These are phyloP conservation scores for Psophia crepitans DNA, from an alignment of 2,113 vertebrate genomes.

Conservation along the genomic window DNA sequence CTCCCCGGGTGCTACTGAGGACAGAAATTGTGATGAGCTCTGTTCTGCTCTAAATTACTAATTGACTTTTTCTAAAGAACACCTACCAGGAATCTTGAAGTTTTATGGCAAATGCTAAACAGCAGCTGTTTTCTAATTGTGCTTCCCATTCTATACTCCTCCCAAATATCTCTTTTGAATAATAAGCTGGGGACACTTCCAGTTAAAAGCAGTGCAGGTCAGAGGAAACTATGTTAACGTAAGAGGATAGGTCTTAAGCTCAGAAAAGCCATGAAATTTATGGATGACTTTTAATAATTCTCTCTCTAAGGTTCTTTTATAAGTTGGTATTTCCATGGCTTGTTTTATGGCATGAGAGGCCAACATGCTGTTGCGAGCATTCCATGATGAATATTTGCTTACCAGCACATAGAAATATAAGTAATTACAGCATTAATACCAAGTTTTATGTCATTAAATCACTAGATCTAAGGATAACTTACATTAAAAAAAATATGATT, in stretches of 20 bases:
- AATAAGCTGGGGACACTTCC: slow-evolving; percentile 2
- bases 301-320: background rate
- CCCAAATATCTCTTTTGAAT: background rate
- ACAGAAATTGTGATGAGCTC: slow-evolving; percentile 25
- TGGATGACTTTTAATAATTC: background rate
- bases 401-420: background rate
- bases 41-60: slow-evolving; percentile 47
- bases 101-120: slow-evolving; percentile 29
- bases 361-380: background rate
- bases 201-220: background rate
- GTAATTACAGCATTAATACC: background rate
- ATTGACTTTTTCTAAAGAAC: slow-evolving; percentile 32
- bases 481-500: background rate
- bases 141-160: background rate
- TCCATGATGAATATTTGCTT: background rate
- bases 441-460: background rate
- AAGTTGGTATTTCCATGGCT: background rate
- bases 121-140: slow-evolving; percentile 49
- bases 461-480: background rate
- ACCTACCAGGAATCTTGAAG: slow-evolving; percentile 41
- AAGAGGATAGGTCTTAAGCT: background rate
- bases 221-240: background rate
- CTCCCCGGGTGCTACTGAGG: background rate
- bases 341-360: background rate
- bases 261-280: background rate